phyloP scores from a whole-genome alignment of 2,797 vertebrate species.

The Nothura maculosa region DNA sequence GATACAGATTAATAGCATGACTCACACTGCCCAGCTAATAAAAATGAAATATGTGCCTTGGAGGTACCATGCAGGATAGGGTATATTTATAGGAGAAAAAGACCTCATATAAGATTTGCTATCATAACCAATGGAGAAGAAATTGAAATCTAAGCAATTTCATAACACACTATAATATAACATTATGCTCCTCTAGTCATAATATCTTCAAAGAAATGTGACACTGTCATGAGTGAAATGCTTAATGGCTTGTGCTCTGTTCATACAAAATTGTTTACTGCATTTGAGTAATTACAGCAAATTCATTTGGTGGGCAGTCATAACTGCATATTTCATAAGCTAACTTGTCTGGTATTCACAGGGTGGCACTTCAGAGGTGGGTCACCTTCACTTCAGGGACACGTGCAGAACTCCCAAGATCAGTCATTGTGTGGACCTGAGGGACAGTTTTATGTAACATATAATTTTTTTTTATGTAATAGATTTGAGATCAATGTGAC shows the following conservation, averaged over 20 bases:
- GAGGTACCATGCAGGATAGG: slow-evolving; percentile 26
- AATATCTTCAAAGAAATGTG: slow-evolving; percentile 26
- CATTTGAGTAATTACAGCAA: background rate
- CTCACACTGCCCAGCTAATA: slow-evolving; percentile 77
- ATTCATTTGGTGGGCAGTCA: background rate
- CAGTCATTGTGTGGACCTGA: background rate
- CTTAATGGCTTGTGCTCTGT: background rate
- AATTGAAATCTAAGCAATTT: slow-evolving; percentile 58
- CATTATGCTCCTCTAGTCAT: slow-evolving; percentile 14
- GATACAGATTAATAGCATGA: slow-evolving; percentile 78
- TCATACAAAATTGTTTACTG: background rate
- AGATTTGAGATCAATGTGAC: background rate
- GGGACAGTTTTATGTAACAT: background rate
- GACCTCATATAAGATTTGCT: background rate
- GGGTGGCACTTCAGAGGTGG: background rate
- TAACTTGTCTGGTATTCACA: background rate
- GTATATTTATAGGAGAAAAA: slow-evolving; percentile 25
- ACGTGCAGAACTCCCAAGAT: rapidly evolving
- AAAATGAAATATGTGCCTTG: slow-evolving; percentile 75
- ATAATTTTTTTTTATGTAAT: background rate
- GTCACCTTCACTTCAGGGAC: background rate
- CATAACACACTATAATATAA: slow-evolving; percentile 27
- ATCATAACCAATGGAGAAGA: slow-evolving; percentile 35
- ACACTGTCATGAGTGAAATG: slow-evolving; percentile 17
- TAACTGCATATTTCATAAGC: background rate